Conservation (phyloP, 2,113 vertebrate species). For the Mandrillus leucophaeus region DNA sequence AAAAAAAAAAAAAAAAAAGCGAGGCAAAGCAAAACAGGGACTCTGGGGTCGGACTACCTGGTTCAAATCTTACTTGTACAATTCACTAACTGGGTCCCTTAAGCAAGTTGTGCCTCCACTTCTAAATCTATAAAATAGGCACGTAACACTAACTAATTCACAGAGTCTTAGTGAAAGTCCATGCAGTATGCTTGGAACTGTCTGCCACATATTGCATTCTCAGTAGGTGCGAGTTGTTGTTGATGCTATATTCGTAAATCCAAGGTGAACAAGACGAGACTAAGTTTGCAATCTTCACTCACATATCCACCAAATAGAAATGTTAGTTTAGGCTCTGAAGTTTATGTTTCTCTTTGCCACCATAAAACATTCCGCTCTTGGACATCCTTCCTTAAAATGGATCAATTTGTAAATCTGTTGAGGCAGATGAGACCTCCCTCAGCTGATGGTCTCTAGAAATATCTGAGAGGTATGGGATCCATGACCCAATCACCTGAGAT, state of each 20-base stretch:
- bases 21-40: not conserved
- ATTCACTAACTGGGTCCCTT: not conserved
- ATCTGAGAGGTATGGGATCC: not conserved
- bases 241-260: not conserved
- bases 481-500: not conserved
- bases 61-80: not conserved
- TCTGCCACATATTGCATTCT: not conserved
- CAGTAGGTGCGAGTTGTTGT: not conserved
- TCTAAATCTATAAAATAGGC: not conserved
- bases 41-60: not conserved
- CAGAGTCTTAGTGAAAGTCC: not conserved
- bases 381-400: not conserved
- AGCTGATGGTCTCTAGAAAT: not conserved
- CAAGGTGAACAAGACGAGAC: not conserved
- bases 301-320: not conserved
- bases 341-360: not conserved
- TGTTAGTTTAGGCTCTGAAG: not conserved
- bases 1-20: too few relatives aligned
- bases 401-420: not conserved
- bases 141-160: not conserved
- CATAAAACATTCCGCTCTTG: not conserved
- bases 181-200: not conserved
- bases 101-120: not conserved
- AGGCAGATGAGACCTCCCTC: not conserved
- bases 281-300: not conserved